Evolutionary conservation across 2,888 invertebrate species (phyloP).

Genomic region (Hymenopus coronatus): DNA sequence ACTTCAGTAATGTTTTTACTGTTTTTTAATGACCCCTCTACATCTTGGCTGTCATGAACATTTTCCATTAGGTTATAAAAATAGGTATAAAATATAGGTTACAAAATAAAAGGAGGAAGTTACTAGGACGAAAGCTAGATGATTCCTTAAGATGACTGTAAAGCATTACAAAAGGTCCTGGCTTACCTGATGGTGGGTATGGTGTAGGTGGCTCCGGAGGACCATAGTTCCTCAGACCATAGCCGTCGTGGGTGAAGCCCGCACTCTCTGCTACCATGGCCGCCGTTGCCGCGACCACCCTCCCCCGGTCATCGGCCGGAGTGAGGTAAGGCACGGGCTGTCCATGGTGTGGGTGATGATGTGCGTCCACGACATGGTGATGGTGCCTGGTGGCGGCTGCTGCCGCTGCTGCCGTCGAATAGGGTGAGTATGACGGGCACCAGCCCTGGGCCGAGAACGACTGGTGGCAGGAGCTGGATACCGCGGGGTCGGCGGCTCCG

Average conservation of each 20-base stretch:
- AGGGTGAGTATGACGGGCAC: slow-evolving; percentile 68
- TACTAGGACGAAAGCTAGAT: neutral
- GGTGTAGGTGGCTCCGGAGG: slow-evolving; percentile 71
- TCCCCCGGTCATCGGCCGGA: slow-evolving; percentile 66
- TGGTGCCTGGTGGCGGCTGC: slow-evolving; percentile 57
- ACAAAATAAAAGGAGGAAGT: neutral
- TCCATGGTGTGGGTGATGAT: slow-evolving; percentile 54
- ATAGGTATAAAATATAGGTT: too few relatives aligned
- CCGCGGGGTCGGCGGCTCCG: slow-evolving; percentile 53
- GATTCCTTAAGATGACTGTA: neutral
- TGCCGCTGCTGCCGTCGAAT: slow-evolving; percentile 37
- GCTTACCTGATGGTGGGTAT: slow-evolving; percentile 74
- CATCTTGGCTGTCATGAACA: too few relatives aligned
- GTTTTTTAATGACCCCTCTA: too few relatives aligned
- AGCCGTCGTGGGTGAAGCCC: slow-evolving; percentile 71
- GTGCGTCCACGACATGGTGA: slow-evolving; percentile 51
- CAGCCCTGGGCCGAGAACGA: slow-evolving; percentile 56
- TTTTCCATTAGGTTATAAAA: too few relatives aligned
- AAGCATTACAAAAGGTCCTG: neutral
- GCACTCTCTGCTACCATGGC: slow-evolving; percentile 57
- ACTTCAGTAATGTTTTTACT: too few relatives aligned
- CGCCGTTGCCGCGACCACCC: slow-evolving; percentile 58
- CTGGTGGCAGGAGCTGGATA: slow-evolving; percentile 60
- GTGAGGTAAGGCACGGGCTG: slow-evolving; percentile 62
- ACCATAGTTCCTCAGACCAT: slow-evolving; percentile 71